Evolutionary conservation across 2,888 invertebrate genomes (phyloP), one percentile per base, ranked within the genome.

Genomic region (Holacanthella duospinosa): DNA sequence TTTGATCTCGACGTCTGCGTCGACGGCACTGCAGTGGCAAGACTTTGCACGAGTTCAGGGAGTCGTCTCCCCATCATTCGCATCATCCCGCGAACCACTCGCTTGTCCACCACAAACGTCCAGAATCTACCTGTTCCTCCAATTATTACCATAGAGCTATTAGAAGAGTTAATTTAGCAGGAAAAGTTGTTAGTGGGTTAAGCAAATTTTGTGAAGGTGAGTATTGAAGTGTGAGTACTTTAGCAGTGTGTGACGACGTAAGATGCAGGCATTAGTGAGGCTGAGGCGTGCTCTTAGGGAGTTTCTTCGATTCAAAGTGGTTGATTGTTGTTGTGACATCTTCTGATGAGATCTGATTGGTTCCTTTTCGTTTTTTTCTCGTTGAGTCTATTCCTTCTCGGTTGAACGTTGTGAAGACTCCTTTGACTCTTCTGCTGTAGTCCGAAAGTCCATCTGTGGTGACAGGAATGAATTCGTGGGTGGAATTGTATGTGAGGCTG

Each of bases 81-180:
- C 48, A 48, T 48, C 16, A 48, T 48, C 48, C 48, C 48, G n/a
- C 48, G 48, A 21, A 48, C 48, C 48, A 48, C 6, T 48, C 48
- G 12, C 48, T 48, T 48, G 21, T 48, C 48, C 48, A 48, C 48
- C 48, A 48, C n/a, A 21, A 48, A 48, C 12, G 48, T 48, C 48
- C 48, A 48, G 48, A 16, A 48, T 48, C 48, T 48, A 48, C 48
- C 48, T 48, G 19, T 48, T 48, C 48, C 48, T 48, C 36, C 36
- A n/a, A n/a, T n/a, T n/a, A n/a, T n/a, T n/a, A n/a, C n/a, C 36
- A 36, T 16, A 36, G 36, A 36, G 36, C 16, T 6, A 36, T 16
- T 9, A 16, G 48, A 48, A 48, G 48, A n/a, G 48, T 36, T 36
- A 36, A 36, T 36, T 36, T 12, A 36, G 36, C 16, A 12, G 36